A percentile compares a stretch with the other conserved stretches of the same genome.
Conservation (phyloP, 2,888 invertebrate genomes). For the Coelinius sp. region DNA sequence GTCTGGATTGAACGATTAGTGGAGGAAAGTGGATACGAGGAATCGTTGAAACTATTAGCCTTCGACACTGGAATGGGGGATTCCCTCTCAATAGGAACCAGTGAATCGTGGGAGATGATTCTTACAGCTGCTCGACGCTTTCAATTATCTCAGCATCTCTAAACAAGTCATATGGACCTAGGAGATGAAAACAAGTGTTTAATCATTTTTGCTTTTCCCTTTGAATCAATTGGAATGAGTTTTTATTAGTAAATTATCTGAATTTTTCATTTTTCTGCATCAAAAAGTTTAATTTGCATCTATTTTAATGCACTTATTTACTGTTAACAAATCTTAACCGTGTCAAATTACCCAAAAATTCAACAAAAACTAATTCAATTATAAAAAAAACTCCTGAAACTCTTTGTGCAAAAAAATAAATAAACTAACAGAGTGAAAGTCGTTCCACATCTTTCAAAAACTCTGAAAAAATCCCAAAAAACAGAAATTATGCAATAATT, state of each 20-base stretch:
- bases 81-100: not conserved
- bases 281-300: not conserved
- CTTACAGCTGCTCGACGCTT: not conserved
- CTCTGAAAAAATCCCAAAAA: not conserved
- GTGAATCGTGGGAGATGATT: conserved; percentile 12
- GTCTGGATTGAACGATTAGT: not conserved
- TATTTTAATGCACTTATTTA: not conserved
- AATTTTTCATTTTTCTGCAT: no score
- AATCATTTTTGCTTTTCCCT: not conserved
- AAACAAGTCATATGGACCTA: not conserved
- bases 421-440: not conserved
- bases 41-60: conserved; percentile 13
- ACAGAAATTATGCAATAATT: not conserved
- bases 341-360: no score
- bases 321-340: not conserved
- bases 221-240: not conserved
- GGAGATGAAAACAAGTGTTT: not conserved
- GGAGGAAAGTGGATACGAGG: not conserved
- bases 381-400: not conserved
- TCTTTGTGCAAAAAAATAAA: not conserved
- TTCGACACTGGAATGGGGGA: not conserved
- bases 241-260: not conserved
- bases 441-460: not conserved
- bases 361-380: no score
- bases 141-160: not conserved